Conservation (phyloP, 30 jellyfish, hydroid and myxozoan genomes). For the Pelagia noctiluca region DNA sequence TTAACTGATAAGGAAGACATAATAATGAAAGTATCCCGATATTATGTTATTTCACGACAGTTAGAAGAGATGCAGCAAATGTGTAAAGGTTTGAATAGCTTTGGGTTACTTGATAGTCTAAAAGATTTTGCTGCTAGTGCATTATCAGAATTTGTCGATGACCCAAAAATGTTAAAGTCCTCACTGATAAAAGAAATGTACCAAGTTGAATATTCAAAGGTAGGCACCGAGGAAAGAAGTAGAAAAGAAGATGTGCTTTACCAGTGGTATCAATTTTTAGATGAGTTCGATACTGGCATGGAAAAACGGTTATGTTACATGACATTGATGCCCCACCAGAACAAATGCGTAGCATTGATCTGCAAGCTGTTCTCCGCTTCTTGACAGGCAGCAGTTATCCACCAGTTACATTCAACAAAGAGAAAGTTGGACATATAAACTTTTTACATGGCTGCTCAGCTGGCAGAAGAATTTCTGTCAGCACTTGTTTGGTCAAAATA, state of each 20-base stretch:
- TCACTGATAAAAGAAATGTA: constrained; percentile 22
- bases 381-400: constrained; percentile 37
- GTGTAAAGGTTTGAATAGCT: neutral
- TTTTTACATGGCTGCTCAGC: neutral
- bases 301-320: neutral
- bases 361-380: constrained; percentile 44
- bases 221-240: neutral
- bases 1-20: constrained; percentile 15
- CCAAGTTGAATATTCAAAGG: neutral
- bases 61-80: constrained; percentile 13
- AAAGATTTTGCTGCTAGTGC: neutral
- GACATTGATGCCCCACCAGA: neutral
- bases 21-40: neutral
- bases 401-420: neutral
- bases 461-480: constrained; percentile 23
- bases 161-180: neutral
- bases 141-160: neutral
- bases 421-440: neutral
- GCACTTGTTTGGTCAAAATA: constrained; percentile 23
- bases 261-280: constrained; percentile 57
- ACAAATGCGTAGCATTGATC: neutral
- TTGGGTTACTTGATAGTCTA: constrained; percentile 6
- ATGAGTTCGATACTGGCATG: constrained; percentile 31
- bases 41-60: constrained; percentile 10
- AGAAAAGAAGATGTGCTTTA: constrained; percentile 34